These are phyloP conservation scores for Chroicocephalus ridibundus DNA, from an alignment of 2,113 vertebrate genomes.

Conservation along the genomic window DNA sequence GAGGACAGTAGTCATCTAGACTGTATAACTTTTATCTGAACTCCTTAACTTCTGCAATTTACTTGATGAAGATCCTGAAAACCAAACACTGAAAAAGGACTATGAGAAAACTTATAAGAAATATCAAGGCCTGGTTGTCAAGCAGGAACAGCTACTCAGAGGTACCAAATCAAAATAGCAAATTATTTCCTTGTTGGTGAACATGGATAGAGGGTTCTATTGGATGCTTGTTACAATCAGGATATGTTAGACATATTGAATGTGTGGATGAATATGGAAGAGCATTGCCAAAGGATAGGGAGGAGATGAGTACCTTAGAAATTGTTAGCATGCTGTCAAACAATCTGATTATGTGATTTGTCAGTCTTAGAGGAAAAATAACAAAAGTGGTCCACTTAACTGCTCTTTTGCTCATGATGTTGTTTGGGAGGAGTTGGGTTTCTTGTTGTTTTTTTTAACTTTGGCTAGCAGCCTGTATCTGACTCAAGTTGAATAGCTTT, in stretches of 20 bases:
- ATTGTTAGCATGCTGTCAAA: neutral
- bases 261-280: neutral
- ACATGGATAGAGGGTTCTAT: fast-evolving
- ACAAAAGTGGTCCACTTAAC: neutral
- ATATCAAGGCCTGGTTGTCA: conserved; percentile 89
- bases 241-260: neutral
- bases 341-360: neutral
- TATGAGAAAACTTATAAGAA: conserved; percentile 92
- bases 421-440: neutral
- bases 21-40: neutral
- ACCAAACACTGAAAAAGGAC: conserved; percentile 88
- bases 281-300: neutral
- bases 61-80: conserved; percentile 90
- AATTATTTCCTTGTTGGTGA: neutral
- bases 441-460: neutral
- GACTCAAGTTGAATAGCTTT: neutral
- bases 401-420: neutral
- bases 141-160: conserved; percentile 94
- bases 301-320: neutral
- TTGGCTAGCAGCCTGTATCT: neutral
- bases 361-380: neutral
- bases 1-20: neutral
- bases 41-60: conserved; percentile 78
- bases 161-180: conserved; percentile 70
- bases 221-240: neutral